Conservation (phyloP, 2,888 invertebrate genomes). For the Pedicia rivosa region DNA sequence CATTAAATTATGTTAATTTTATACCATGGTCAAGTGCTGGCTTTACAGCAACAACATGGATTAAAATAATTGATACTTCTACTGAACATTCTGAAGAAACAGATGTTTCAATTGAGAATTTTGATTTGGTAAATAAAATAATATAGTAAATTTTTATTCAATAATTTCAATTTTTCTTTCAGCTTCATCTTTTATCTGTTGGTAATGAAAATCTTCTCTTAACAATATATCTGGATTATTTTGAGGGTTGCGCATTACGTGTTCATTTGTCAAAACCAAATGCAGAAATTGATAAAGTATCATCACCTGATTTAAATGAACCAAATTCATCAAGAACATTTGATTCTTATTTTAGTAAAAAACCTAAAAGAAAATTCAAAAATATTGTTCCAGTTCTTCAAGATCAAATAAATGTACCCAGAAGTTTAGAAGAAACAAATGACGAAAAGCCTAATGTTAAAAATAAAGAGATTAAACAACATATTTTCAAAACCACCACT, state of each 20-base stretch:
- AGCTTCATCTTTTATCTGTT: conserved; percentile 27
- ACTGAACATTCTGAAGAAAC: no score
- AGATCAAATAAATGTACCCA: no score
- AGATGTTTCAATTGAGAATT: no score
- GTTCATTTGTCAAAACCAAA: conserved; percentile 18
- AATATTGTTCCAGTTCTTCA: no score
- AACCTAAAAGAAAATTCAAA: no score
- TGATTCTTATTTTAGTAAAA: no score
- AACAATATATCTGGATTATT: conserved; percentile 24
- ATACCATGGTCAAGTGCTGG: conserved; percentile 23
- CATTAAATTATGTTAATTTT: conserved; percentile 23
- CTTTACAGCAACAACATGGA: conserved; percentile 25
- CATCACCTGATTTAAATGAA: not conserved
- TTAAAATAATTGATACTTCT: conserved; percentile 17
- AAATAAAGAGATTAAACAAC: not conserved
- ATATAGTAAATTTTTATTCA: no score
- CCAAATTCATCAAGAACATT: no score
- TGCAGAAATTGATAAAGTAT: conserved; percentile 15
- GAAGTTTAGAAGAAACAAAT: no score
- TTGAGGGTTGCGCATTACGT: no score
- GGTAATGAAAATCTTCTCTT: conserved; percentile 27
- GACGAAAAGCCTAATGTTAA: not conserved
- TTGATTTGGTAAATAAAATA: no score
- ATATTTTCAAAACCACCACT: conserved; percentile 20
- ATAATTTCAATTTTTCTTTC: conserved; percentile 15